A percentile compares a stretch with the other conserved stretches of the same genome.
phyloP scores from a whole-genome alignment of 1,140 invertebrate species.

The Sinonovacula constricta region DNA sequence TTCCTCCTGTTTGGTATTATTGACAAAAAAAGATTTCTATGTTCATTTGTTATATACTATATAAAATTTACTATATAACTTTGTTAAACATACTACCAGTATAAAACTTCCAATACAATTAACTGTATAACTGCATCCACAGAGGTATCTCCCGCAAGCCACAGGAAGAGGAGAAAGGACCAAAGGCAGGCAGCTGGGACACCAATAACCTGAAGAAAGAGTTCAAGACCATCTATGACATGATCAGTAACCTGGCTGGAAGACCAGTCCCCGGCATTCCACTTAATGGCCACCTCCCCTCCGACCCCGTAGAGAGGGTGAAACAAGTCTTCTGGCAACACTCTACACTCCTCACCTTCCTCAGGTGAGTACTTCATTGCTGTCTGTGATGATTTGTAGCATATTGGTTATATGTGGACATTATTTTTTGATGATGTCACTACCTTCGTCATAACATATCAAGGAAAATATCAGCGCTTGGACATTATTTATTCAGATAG shows the following conservation, averaged over 20 bases:
- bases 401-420: no score
- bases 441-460: no score
- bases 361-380: slow-evolving; percentile 67
- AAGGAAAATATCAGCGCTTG: no score
- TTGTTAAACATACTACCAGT: no score
- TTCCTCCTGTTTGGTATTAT: no score
- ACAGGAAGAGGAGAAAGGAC: slow-evolving; percentile 56
- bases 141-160: slow-evolving; percentile 70
- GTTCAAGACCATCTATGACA: slow-evolving; percentile 77
- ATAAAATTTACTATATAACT: no score
- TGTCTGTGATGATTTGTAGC: no score
- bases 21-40: no score
- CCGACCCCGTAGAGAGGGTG: slow-evolving; percentile 74
- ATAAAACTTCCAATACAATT: background rate
- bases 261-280: slow-evolving; percentile 75
- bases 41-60: no score
- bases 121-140: slow-evolving; percentile 1
- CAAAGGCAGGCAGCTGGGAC: slow-evolving; percentile 60
- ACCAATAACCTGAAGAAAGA: slow-evolving; percentile 70
- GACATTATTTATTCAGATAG: no score
- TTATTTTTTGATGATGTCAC: no score
- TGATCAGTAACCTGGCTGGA: slow-evolving; percentile 76
- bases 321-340: slow-evolving; percentile 79
- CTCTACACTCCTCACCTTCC: slow-evolving; percentile 77
- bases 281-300: slow-evolving; percentile 71